These are phyloP conservation scores for Formica aserva DNA, from an alignment of 2,888 invertebrate species.

Conservation along the genomic window DNA sequence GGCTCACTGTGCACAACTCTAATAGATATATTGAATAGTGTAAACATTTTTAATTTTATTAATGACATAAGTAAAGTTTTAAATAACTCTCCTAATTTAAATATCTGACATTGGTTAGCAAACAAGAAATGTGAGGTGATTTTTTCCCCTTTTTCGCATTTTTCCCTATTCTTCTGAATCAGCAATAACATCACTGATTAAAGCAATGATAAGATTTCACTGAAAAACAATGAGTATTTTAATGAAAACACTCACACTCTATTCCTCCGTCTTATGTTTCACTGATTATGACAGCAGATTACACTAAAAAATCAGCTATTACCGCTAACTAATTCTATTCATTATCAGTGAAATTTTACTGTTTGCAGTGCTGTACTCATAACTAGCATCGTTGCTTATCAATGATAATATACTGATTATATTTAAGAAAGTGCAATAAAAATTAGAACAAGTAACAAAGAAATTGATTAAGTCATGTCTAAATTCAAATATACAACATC, in stretches of 20 bases:
- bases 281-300: not conserved
- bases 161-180: not conserved
- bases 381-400: not conserved
- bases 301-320: not conserved
- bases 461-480: not conserved
- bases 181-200: not conserved
- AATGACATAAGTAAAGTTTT: not conserved
- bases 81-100: not conserved
- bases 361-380: not conserved
- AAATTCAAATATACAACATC: not conserved
- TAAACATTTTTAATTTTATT: not conserved
- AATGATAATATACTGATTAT: not conserved
- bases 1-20: too few relatives aligned
- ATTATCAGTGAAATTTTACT: not conserved
- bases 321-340: not conserved
- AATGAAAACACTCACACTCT: not conserved
- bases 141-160: not conserved
- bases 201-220: not conserved
- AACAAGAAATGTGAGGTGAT: not conserved
- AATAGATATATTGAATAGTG: too few relatives aligned
- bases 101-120: not conserved
- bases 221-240: not conserved
- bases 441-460: not conserved
- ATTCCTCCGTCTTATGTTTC: not conserved
- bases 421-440: not conserved